Evolutionary conservation across 2,888 invertebrate genomes (phyloP), one percentile per base, ranked within the genome.

Genomic region (Cephus nigrinus): DNA sequence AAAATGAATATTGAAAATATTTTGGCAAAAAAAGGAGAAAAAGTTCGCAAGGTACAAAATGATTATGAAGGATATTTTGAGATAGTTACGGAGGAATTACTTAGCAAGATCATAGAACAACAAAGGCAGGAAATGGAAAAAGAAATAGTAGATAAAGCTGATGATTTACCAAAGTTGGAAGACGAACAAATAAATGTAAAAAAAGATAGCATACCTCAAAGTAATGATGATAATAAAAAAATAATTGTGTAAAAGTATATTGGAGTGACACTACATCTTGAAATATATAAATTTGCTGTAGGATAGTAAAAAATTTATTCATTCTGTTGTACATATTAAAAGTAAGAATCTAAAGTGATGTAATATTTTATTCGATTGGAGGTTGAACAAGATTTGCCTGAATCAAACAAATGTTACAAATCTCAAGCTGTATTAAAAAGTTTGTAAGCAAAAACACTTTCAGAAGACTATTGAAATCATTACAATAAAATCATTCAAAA

Each of bases 1-100:
- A 85, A 92, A 75, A 95, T 95, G 0, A 99, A 99, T 88, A 97
- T 99, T 85, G 98, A 99, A 93, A 96, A 97, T 82, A 96, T 98
- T 68, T 93, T 99, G 90, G 95, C 95, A 31, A 95, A 95, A 78
- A 98, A 97, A 88, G 98, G 98, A 1, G 98, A 99, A 92, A 93
- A 92, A 9, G 97, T 98, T 68, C 92, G 92, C 69, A 95, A 82
- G 76, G 74, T 89, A 75, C 75, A 79, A 92, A 91, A 93, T 93
- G 78, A 91, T 91, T 88, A 72, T 0, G 86, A 93, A 89, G 73
- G 92, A 77, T 93, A 93, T 83, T 86, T 94, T 68, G 93, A 94
- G 84, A 92, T 92, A 82, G 90, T 93, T 81, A 92, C 92, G 12
- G 90, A 89, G 77, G 92, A 92, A 84, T 89, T 92, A 80, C 82